Percentiles rank a stretch among this genome's conserved stretches.
Conservation (phyloP, 2,888 invertebrate genomes). For the Drosophila cyrtoloma region DNA sequence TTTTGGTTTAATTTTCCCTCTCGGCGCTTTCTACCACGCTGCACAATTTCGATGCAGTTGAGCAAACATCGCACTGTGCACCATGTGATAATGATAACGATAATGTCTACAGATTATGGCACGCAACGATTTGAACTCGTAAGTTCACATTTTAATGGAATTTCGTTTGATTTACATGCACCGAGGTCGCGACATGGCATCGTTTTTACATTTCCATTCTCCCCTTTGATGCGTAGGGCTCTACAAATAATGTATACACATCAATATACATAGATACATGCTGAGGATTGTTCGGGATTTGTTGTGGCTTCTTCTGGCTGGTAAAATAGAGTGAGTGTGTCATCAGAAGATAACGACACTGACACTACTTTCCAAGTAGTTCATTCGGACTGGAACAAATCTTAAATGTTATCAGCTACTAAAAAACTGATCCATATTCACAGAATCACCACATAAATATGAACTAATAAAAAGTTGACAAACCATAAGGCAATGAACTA, state of each 20-base stretch:
- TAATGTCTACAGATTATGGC: slow-evolving; percentile 75
- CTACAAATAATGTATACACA: background rate
- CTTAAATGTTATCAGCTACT: slow-evolving; percentile 12
- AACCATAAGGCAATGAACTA: background rate
- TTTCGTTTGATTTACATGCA: slow-evolving; percentile 76
- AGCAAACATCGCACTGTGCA: slow-evolving; percentile 44
- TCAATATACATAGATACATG: background rate
- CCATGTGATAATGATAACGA: slow-evolving; percentile 67
- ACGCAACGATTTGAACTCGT: slow-evolving; percentile 79
- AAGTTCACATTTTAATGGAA: slow-evolving; percentile 80
- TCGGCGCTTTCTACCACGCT: slow-evolving; percentile 43
- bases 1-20: slow-evolving; percentile 22
- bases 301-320: slow-evolving; percentile 25
- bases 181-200: slow-evolving; percentile 69
- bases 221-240: slow-evolving; percentile 23
- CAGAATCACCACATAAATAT: background rate
- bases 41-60: slow-evolving; percentile 61
- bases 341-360: slow-evolving; percentile 7
- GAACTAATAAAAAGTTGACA: background rate
- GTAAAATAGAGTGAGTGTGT: slow-evolving; percentile 5
- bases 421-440: slow-evolving; percentile 1
- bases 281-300: slow-evolving; percentile 21
- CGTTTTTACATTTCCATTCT: slow-evolving; percentile 41
- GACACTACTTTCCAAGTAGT: background rate
- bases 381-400: background rate